Base-by-base conservation (phyloP, 2,888 invertebrate species). In the Galerucella pusilla region DNA sequence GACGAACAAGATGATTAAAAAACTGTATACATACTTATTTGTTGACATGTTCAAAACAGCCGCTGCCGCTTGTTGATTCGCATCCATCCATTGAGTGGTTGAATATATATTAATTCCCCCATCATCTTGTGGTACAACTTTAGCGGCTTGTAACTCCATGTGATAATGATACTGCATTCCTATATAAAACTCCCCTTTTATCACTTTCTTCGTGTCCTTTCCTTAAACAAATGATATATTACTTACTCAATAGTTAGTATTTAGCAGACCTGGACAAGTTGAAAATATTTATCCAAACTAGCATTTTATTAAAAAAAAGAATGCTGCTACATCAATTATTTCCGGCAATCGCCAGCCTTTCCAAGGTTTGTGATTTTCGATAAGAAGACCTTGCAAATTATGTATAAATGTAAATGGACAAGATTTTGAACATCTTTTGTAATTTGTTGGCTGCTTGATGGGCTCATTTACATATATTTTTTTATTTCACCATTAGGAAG, bases 121-220 rank as follows among this genome's bases (percentile, higher is more conserved):
- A 81, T 93, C 92, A 79, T 94, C 94, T 46, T 88, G 89, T 0
- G 94, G 94, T 45, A 90, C 86, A 14, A 90, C 90, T 1, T 92
- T 86, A 77, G 92, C 92, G 52, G 89, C 89, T 78, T 93, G 93
- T 0, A 92, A 90, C 85, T 95, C 95, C 94, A 95, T 94, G 0
- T 92, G 91, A 81, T 90, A 94, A 86, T 95, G 95, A 85, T 94
- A 94, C 83, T 95, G 95, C 0, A 89, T 85, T 0, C 91, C 92
- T 14, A 90, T 86, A 64, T 89, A 87, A 61, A 90, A 89, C 20
- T 84, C 86, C 0, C 93, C 94, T 73, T 90, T 91, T 7, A 93
- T 85, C 0, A 90, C 87, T 74, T 88, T 89, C 49, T 88, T 87
- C 1, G 90, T 85, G 77, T 86, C 82, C 11, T 60, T 82, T 9